Evolutionary conservation across 2,113 vertebrate genomes (phyloP).

Genomic region (Trichomycterus rosablanca): DNA sequence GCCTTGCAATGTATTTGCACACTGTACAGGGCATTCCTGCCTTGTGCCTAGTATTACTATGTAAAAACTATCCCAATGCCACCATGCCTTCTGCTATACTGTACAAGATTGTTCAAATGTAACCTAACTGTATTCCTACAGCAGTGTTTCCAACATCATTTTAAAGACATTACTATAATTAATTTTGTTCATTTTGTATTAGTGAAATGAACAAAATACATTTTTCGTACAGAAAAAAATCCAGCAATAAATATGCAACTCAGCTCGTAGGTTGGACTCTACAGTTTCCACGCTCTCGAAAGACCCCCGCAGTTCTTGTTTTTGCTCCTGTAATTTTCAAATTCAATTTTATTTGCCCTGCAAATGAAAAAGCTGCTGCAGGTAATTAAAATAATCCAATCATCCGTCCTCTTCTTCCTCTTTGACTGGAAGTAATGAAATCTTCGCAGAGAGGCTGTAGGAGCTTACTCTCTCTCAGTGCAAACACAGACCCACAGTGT

Average conservation of each 20-base stretch:
- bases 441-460: conserved; percentile 53
- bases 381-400: conserved; percentile 74
- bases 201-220: too few species aligned
- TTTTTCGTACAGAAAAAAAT: not conserved
- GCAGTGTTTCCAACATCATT: not conserved
- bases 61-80: too few species aligned
- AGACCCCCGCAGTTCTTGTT: conserved; percentile 43
- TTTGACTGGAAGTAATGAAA: conserved; percentile 59
- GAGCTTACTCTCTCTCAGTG: conserved; percentile 49
- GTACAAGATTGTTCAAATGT: too few species aligned
- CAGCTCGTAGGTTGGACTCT: conserved; percentile 20
- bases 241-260: too few species aligned
- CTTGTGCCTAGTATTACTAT: too few species aligned
- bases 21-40: too few species aligned
- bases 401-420: conserved; percentile 54
- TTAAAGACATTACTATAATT: not conserved
- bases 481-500: conserved; percentile 51
- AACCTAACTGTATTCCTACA: too few species aligned
- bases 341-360: conserved; percentile 59
- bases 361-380: conserved; percentile 72
- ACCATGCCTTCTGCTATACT: too few species aligned
- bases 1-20: too few species aligned
- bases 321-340: conserved; percentile 46
- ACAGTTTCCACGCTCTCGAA: conserved; percentile 20
- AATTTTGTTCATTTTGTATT: too few species aligned